Evolutionary conservation across 2,113 vertebrate species (phyloP).

Genomic region (Hassar affinis): DNA sequence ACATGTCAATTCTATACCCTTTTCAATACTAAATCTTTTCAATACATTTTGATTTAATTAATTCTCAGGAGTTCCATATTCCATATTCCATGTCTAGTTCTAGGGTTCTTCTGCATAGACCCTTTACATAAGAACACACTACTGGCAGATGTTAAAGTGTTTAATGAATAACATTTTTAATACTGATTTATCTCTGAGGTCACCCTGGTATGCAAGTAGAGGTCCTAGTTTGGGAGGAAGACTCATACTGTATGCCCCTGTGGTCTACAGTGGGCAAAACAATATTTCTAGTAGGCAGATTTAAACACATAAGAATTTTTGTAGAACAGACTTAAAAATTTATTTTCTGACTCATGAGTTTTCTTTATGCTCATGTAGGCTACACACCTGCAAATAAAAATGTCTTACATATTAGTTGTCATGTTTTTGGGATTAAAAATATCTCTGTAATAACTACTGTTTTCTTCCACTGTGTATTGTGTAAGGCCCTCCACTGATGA

Average conservation of each 20-base stretch:
- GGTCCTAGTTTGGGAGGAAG: background rate
- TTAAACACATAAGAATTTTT: no score
- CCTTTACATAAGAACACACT: background rate
- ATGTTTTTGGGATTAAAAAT: no score
- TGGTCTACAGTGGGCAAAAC: background rate
- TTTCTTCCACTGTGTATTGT: no score
- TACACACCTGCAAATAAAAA: no score
- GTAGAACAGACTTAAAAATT: no score
- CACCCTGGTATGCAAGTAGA: background rate
- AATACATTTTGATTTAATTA: background rate
- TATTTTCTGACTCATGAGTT: no score
- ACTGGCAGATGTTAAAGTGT: background rate
- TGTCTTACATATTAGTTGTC: no score
- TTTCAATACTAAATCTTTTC: background rate
- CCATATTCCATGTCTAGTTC: background rate
- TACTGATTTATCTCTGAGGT: background rate
- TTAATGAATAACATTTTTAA: background rate
- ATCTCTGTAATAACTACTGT: no score
- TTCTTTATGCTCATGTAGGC: no score
- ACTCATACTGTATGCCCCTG: background rate
- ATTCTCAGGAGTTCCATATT: background rate
- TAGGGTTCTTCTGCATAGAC: no score
- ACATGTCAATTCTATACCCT: background rate
- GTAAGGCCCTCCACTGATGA: no score
- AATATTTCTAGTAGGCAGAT: background rate